These are phyloP conservation scores for Callinectes sapidus DNA, from an alignment of 2,888 invertebrate species.

Conservation along the genomic window DNA sequence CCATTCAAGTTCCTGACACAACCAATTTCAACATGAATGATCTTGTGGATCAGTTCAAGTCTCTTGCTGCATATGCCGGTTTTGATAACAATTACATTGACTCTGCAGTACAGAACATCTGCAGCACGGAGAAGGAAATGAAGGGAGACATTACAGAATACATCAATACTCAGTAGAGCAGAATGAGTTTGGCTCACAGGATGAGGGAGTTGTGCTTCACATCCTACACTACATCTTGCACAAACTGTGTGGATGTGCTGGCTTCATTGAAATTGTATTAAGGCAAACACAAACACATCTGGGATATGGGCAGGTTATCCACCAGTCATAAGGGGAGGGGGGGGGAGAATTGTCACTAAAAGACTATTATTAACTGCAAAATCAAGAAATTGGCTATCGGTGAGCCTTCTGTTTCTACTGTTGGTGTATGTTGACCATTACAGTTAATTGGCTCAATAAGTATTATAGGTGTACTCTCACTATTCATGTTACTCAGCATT, in stretches of 20 bases:
- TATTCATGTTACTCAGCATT: slow-evolving; percentile 15
- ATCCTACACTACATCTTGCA: slow-evolving; percentile 28
- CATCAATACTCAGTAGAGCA: slow-evolving; percentile 54
- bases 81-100: slow-evolving; percentile 72
- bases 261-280: background rate
- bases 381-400: background rate
- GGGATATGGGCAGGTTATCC: background rate
- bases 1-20: slow-evolving; percentile 70
- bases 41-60: slow-evolving; percentile 71
- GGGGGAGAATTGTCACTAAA: slow-evolving; percentile 14
- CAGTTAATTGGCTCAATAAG: slow-evolving; percentile 18
- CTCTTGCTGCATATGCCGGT: slow-evolving; percentile 70
- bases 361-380: background rate
- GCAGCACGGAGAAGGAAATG: slow-evolving; percentile 66
- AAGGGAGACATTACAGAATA: slow-evolving; percentile 55
- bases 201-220: slow-evolving; percentile 34
- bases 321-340: background rate
- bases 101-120: slow-evolving; percentile 71
- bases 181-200: slow-evolving; percentile 47
- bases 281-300: background rate
- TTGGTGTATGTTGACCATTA: background rate
- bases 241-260: background rate
- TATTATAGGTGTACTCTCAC: slow-evolving; percentile 36
- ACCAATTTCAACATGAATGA: slow-evolving; percentile 71
- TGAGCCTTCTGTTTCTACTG: background rate